Percentiles rank a stretch among this genome's conserved stretches.
phyloP scores from a whole-genome alignment of 2,113 vertebrate species.

The Centropus bengalensis region DNA sequence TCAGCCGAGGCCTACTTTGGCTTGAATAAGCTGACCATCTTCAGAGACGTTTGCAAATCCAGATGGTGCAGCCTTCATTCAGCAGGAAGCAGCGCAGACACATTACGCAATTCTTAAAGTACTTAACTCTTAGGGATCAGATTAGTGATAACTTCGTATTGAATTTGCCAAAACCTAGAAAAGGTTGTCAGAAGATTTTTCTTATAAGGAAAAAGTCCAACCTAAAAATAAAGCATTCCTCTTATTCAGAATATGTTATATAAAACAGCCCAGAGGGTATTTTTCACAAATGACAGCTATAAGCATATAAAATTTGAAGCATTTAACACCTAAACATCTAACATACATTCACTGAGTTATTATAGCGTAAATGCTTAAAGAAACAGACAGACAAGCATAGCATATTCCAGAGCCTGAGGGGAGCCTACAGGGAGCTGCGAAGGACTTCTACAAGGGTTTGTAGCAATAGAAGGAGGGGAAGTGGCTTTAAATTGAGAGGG shows the following conservation, averaged over 20 bases:
- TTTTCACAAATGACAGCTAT: neutral
- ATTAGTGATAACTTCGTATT: neutral
- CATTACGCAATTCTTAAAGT: neutral
- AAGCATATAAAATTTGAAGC: neutral
- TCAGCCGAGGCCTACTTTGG: neutral
- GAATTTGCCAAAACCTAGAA: neutral
- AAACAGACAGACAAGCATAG: neutral
- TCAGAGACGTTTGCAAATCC: neutral
- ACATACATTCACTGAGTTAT: neutral
- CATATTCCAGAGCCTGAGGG: too few relatives aligned
- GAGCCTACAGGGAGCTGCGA: too few relatives aligned
- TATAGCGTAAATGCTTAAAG: neutral
- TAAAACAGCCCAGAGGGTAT: neutral
- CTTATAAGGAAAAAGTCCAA: neutral
- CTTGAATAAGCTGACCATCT: neutral
- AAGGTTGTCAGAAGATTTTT: neutral
- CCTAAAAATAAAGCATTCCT: neutral
- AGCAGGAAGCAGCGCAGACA: neutral
- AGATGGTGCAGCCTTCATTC: neutral
- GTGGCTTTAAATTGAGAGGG: too few relatives aligned
- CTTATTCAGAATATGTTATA: neutral
- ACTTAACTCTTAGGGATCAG: neutral
- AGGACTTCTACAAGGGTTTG: too few relatives aligned
- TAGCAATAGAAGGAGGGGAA: too few relatives aligned
- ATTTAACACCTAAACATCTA: neutral